Evolutionary conservation across 92 coral and sea anemone genomes (phyloP).

Genomic region (Siderastrea siderea): DNA sequence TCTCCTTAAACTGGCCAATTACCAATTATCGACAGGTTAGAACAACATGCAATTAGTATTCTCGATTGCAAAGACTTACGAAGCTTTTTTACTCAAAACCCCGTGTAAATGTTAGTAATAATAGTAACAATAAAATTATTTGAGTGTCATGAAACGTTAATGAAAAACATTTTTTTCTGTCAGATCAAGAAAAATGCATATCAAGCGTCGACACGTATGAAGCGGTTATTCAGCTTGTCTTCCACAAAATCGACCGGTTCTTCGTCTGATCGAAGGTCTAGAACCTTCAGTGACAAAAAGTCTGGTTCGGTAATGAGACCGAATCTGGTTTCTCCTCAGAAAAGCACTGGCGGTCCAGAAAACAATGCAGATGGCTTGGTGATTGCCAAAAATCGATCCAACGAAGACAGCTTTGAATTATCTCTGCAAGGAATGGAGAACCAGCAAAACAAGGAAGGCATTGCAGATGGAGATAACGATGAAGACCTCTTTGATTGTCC

Average conservation of each 20-base stretch:
- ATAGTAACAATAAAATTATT: too few relatives aligned
- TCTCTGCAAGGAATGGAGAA: not conserved
- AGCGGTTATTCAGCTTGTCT: slow-evolving; percentile 26
- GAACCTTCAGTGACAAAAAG: not conserved
- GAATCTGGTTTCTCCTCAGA: slow-evolving; percentile 11
- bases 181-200: slow-evolving; percentile 35
- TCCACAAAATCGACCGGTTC: slow-evolving; percentile 27
- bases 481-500: not conserved
- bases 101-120: too few relatives aligned
- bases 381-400: too few relatives aligned
- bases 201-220: slow-evolving; percentile 34
- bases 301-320: slow-evolving; percentile 3
- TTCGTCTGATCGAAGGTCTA: not conserved
- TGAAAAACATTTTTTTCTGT: not conserved
- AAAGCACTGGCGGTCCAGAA: not conserved
- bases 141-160: not conserved
- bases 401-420: too few relatives aligned
- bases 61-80: too few relatives aligned
- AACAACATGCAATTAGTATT: too few relatives aligned
- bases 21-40: too few relatives aligned
- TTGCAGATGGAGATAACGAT: not conserved
- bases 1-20: too few relatives aligned
- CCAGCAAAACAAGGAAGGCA: not conserved
- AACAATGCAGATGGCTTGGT: too few relatives aligned
- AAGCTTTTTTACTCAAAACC: too few relatives aligned